Evolutionary conservation across 2,888 invertebrate species (phyloP).

Genomic region (Pemphredon lugubris): DNA sequence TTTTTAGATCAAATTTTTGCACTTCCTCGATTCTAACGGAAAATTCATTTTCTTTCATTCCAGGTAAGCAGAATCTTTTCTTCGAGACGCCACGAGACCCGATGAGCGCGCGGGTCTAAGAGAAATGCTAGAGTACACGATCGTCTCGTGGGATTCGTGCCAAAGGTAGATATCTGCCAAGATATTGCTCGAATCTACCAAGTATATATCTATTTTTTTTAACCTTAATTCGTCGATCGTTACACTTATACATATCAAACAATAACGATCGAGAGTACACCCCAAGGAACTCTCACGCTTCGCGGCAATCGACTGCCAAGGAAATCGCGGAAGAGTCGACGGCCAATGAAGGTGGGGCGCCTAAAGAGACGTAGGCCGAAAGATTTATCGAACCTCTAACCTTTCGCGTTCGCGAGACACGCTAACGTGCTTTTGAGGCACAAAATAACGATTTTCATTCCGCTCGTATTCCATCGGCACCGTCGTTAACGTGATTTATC

Average conservation of each 20-base stretch:
- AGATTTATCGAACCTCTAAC: constrained; percentile 67
- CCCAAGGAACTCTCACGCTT: constrained; percentile 63
- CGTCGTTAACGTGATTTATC: too few relatives aligned
- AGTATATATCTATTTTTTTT: constrained; percentile 11
- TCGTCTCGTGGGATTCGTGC: constrained; percentile 25
- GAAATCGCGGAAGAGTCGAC: constrained; percentile 53
- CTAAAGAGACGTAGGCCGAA: constrained; percentile 61
- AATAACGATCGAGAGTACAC: constrained; percentile 31
- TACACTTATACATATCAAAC: constrained; percentile 12
- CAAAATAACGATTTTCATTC: constrained; percentile 3
- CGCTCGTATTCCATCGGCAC: neutral
- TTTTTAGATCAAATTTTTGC: neutral
- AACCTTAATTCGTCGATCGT: constrained; percentile 11
- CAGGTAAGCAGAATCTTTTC: constrained; percentile 64
- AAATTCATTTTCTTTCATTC: constrained; percentile 47
- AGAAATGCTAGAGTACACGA: constrained; percentile 22
- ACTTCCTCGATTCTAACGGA: too few relatives aligned
- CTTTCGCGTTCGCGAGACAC: constrained; percentile 58
- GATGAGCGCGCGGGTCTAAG: neutral
- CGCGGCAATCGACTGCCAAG: constrained; percentile 35
- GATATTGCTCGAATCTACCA: constrained; percentile 20
- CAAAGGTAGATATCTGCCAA: constrained; percentile 37
- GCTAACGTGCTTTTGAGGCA: constrained; percentile 1
- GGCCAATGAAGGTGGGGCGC: constrained; percentile 33
- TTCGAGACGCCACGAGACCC: neutral